Evolutionary conservation across 2,888 invertebrate species (phyloP), one percentile per base, ranked within the genome.

Genomic region (Pogonocherus hispidulus): DNA sequence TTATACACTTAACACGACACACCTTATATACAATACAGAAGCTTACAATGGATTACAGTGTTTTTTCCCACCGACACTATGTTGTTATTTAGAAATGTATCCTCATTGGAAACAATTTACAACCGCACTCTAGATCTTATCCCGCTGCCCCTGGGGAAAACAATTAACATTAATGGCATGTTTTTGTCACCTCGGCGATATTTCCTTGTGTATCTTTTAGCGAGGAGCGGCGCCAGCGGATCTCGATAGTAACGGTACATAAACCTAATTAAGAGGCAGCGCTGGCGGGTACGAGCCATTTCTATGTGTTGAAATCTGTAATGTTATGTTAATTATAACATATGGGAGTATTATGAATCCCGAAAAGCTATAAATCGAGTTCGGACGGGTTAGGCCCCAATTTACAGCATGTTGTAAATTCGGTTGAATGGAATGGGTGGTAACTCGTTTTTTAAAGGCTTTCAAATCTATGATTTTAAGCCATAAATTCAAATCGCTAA

Each of bases 201-300:
- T 22, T 57, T 46, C 11, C 32, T 57, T 22, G 44, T n/a, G n/a
- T 27, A 22, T 44, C 57, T 57, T 41, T 46, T 14, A 46, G 46
- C 57, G 44, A 46, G 41, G 37, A 56, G 14, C 49, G 32, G 32
- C 32, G 52, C 52, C 52, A 57, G 57, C 27, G 27, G 44, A 57
- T 22, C 57, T 44, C 16, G 44, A 14, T 44, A 23, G 22, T 57
- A 57, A 57, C 57, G 57, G 57, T 57, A 57, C 1, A 57, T 16
- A 57, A 57, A 46, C 57, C 46, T 27, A 57, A 57, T 57, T 57
- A 57, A 46, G 57, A 44, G 23, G 57, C 16, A n/a, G n/a, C 44
- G 41, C 16, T 27, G 57, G 16, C 57, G 27, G 57, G 16, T 23
- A 46, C 23, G 20, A 57, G 8, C 32, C 32, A 11, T 32, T 32